phyloP scores from a whole-genome alignment of 1,140 invertebrate species.

The Chironomus striatipennis region DNA sequence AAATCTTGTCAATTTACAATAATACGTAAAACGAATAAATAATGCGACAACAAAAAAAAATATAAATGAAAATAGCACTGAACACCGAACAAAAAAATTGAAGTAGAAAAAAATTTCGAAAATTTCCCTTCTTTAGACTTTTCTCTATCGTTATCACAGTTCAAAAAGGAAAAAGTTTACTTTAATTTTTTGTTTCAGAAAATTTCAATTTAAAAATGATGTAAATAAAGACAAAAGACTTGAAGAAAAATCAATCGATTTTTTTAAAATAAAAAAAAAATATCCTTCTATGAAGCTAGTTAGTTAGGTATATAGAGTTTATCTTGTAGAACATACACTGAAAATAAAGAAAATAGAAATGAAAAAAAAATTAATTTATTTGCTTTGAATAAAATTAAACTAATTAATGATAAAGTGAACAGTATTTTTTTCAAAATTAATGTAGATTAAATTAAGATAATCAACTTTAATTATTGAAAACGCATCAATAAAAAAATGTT shows the following conservation, averaged over 20 bases:
- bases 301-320: not conserved
- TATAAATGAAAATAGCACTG: not conserved
- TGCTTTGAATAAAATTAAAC: not conserved
- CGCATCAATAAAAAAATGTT: not conserved
- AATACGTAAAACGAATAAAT: slow-evolving; percentile 3
- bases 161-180: not conserved
- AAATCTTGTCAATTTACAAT: not conserved
- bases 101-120: not conserved
- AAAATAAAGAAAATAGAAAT: not conserved
- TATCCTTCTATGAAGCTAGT: not conserved
- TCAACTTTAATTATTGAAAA: not conserved
- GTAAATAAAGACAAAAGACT: not conserved
- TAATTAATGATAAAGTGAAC: not conserved
- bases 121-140: not conserved
- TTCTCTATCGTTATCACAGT: slow-evolving; percentile 11
- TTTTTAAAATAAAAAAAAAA: too few relatives aligned
- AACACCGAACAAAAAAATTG: not conserved
- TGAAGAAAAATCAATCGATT: slow-evolving; percentile 16
- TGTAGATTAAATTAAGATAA: not conserved
- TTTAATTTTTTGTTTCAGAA: not conserved
- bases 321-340: slow-evolving; percentile 1
- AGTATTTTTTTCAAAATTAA: not conserved
- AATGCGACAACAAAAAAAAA: not conserved
- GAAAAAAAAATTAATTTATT: not conserved
- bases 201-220: not conserved